These are phyloP conservation scores for Ceyx cyanopectus DNA, from an alignment of 2,113 vertebrate species.

Conservation along the genomic window DNA sequence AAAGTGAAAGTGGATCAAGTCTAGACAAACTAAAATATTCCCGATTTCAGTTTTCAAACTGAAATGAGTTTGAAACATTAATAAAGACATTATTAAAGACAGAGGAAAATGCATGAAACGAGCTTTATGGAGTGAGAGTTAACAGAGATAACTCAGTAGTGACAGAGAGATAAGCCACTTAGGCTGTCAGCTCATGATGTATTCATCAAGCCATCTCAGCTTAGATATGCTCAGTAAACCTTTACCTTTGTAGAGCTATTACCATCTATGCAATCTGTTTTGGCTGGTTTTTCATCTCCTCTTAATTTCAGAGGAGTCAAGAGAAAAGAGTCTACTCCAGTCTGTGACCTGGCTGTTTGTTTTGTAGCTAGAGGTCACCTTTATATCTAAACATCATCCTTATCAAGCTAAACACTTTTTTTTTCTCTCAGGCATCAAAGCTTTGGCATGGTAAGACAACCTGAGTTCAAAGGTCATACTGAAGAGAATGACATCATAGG, in stretches of 20 bases:
- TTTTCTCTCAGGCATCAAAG: neutral
- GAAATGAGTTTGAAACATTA: neutral
- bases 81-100: neutral
- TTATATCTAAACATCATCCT: neutral
- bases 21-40: neutral
- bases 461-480: conserved; percentile 24
- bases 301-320: neutral
- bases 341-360: neutral
- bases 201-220: neutral
- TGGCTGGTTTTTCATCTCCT: neutral
- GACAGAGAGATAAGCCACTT: conserved; percentile 19
- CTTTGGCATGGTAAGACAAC: neutral
- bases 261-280: neutral
- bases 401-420: neutral
- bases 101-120: neutral
- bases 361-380: conserved; percentile 28
- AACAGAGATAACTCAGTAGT: neutral
- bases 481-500: neutral
- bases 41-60: neutral
- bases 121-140: neutral
- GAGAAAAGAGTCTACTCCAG: neutral
- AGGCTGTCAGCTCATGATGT: neutral
- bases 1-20: neutral
- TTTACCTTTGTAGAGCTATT: neutral
- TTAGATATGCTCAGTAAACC: conserved; percentile 35